Evolutionary conservation across 2,888 invertebrate genomes (phyloP), one percentile per base, ranked within the genome.

Genomic region (Orthonevra nobilis): DNA sequence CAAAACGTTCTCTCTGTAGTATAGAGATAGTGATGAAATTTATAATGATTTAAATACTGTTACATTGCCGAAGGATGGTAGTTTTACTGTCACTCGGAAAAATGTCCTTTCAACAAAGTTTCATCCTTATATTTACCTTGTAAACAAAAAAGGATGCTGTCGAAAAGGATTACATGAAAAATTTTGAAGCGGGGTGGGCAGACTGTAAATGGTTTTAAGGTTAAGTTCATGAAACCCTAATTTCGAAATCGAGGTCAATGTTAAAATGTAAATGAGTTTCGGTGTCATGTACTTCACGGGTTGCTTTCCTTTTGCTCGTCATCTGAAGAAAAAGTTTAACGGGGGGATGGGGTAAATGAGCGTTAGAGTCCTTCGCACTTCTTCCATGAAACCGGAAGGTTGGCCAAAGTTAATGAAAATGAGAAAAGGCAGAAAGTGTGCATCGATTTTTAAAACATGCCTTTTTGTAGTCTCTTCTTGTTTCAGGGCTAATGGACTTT

Each of bases 211-310:
- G n/a, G 42, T 19, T 44, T 56, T 54, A 46, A 60, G 72, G 60
- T 66, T 61, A 61, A 79, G 79, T 73, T 66, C 73, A 68, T 79
- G 73, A 61, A 79, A 79, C 73, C 66, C 66, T 73, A 73, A 73
- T 79, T 68, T 79, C 9, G 10, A 54, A 73, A 79, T 73, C 34
- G 61, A 42, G 79, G 79, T 73, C 79, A 79, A 79, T 73, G 79
- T 50, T 79, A 73, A 73, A 79, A 79, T 79, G 79, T 79, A 79
- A 79, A 77, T 77, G 77, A 77, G 77, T 70, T 64, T 77, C 38
- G 40, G 20, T 74, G 58, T 74, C 46, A 42, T 64, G 30, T 52
- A 40, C 48, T 40, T 46, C 30, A 23, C 17, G 26, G 32, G 19
- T 42, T 44, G 9, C 17, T 10, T 3, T 15, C 30, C 30, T 30